Percentiles rank a stretch among this genome's conserved stretches.
phyloP scores from a whole-genome alignment of 2,113 vertebrate species.

The Hylia prasina region DNA sequence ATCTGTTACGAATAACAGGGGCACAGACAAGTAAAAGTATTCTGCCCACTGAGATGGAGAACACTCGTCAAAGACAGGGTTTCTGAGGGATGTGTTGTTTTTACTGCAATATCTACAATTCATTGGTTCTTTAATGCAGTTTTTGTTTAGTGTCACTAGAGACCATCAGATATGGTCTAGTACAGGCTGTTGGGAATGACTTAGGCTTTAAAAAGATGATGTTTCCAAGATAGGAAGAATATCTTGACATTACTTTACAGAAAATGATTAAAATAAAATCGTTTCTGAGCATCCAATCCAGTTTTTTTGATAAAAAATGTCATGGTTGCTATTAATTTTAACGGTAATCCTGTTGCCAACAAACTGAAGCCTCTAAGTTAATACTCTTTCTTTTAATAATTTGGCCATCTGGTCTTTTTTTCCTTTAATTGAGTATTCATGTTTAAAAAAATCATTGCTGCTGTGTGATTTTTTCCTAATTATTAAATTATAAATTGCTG shows the following conservation, averaged over 20 bases:
- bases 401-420: background rate
- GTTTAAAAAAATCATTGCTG: background rate
- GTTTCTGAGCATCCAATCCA: background rate
- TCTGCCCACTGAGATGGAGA: background rate
- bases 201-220: background rate
- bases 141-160: background rate
- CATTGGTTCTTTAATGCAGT: background rate
- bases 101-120: background rate
- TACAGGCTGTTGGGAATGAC: background rate
- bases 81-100: background rate
- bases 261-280: background rate
- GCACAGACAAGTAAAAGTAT: background rate
- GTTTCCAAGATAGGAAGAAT: background rate
- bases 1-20: background rate
- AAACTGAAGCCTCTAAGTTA: background rate
- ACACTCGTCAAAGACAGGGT: background rate
- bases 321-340: background rate
- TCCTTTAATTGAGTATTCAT: background rate
- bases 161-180: background rate
- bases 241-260: background rate
- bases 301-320: background rate
- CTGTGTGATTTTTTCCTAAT: background rate
- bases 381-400: background rate
- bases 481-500: background rate
- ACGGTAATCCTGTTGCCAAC: background rate